Percentiles rank a stretch among this genome's conserved stretches.
phyloP scores from a whole-genome alignment of 2,797 vertebrate genomes.

The Xiphorhynchus erythropygius region DNA sequence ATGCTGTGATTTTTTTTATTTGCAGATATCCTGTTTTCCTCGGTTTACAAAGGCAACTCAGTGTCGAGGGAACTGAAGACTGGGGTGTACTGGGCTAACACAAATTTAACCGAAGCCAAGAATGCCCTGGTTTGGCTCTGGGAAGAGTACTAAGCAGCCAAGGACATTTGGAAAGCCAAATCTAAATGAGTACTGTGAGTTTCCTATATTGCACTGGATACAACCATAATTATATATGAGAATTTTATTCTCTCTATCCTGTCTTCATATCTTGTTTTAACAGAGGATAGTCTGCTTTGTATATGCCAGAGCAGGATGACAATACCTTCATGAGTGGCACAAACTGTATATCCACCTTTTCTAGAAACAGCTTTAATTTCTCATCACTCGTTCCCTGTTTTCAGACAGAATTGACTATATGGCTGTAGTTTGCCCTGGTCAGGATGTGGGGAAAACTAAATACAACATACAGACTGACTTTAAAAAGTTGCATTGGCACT shows the following conservation, averaged over 20 bases:
- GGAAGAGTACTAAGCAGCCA: slow-evolving; percentile 20
- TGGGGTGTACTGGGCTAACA: slow-evolving; percentile 49
- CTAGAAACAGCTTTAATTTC: background rate
- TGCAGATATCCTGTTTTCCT: slow-evolving; percentile 66
- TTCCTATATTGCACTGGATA: background rate
- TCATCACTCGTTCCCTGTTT: background rate
- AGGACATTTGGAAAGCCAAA: slow-evolving; percentile 53
- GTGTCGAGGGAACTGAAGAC: slow-evolving; percentile 26
- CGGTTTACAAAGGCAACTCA: slow-evolving; percentile 68
- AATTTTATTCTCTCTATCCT: background rate
- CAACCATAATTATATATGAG: background rate
- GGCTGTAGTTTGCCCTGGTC: background rate
- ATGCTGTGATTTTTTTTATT: slow-evolving; percentile 19
- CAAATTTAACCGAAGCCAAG: slow-evolving; percentile 65
- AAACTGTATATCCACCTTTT: background rate
- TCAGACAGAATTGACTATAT: background rate
- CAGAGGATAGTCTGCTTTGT: background rate
- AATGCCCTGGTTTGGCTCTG: slow-evolving; percentile 65
- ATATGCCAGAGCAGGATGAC: background rate
- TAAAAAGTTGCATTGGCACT: background rate
- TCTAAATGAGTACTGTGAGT: slow-evolving; percentile 7
- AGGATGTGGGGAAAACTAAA: slow-evolving; percentile 54
- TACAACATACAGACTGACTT: background rate
- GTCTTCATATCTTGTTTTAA: background rate
- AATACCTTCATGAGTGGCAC: background rate